Percentiles rank a stretch among this genome's conserved stretches.
Conservation (phyloP, 2,888 invertebrate genomes). For the Eustalomyia histrio region DNA sequence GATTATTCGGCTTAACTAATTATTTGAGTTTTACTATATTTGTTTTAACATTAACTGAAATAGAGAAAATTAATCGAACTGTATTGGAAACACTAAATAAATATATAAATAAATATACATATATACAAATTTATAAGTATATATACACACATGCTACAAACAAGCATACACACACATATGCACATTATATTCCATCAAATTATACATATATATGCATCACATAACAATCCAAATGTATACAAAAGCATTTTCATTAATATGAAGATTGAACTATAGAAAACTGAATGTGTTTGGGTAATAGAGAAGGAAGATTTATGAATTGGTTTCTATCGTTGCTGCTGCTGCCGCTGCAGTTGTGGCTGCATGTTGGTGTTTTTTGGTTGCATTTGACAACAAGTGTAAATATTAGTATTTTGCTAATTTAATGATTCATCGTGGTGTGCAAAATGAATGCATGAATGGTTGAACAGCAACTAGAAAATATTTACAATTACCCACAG, state of each 20-base stretch:
- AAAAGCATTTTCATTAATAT: background rate
- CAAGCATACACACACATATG: background rate
- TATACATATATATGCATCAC: background rate
- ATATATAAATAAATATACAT: background rate
- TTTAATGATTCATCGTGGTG: slow-evolving; percentile 65
- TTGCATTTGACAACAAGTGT: slow-evolving; percentile 64
- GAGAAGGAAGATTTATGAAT: slow-evolving; percentile 18
- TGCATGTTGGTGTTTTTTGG: slow-evolving; percentile 4
- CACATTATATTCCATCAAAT: background rate
- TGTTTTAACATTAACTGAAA: too few relatives aligned
- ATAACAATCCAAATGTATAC: slow-evolving; percentile 3
- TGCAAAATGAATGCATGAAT: slow-evolving; percentile 57
- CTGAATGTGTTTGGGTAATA: background rate
- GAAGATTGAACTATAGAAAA: background rate
- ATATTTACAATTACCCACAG: too few relatives aligned
- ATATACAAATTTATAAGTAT: background rate
- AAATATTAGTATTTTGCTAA: slow-evolving; percentile 66
- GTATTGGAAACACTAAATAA: too few relatives aligned
- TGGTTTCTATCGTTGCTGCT: slow-evolving; percentile 24
- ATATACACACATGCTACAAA: background rate
- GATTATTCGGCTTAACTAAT: too few relatives aligned
- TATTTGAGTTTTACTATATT: too few relatives aligned
- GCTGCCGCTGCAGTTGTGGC: background rate
- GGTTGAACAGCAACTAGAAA: slow-evolving; percentile 35
- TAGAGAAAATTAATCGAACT: too few relatives aligned